phyloP scores from a whole-genome alignment of 2,113 vertebrate genomes.

The Phaethornis superciliosus region DNA sequence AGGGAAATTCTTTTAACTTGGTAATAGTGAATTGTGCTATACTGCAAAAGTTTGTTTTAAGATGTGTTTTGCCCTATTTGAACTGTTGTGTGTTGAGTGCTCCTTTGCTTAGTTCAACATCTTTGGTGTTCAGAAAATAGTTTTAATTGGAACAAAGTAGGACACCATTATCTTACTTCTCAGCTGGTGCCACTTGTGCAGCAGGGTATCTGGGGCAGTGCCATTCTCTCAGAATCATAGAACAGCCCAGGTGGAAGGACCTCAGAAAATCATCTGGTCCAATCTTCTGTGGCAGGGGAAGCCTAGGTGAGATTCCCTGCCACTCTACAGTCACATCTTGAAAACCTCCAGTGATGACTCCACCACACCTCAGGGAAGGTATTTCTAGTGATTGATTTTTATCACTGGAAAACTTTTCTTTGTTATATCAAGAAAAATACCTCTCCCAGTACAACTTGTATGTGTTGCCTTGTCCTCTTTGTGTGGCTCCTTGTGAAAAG shows the following conservation, averaged over 20 bases:
- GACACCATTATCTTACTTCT: background rate
- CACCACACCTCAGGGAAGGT: no score
- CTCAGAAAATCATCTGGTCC: background rate
- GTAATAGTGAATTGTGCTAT: background rate
- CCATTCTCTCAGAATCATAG: background rate
- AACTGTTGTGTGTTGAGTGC: background rate
- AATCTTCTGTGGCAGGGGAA: background rate
- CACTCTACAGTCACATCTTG: background rate
- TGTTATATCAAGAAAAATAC: background rate
- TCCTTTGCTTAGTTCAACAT: background rate
- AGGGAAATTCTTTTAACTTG: background rate
- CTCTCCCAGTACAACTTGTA: background rate
- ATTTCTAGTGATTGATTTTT: no score
- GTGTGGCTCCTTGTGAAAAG: background rate
- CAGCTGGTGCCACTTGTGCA: background rate
- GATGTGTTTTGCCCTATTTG: background rate
- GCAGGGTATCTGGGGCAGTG: accelerated
- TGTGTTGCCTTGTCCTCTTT: background rate
- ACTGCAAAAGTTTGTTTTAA: background rate
- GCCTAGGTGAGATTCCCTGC: background rate
- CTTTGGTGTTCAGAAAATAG: background rate
- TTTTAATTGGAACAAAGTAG: background rate
- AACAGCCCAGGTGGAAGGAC: background rate
- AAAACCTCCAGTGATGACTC: background rate
- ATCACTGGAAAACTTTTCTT: no score